phyloP scores from a whole-genome alignment of 30 jellyfish, hydroid and myxozoan genomes.

The Catostylus mosaicus region DNA sequence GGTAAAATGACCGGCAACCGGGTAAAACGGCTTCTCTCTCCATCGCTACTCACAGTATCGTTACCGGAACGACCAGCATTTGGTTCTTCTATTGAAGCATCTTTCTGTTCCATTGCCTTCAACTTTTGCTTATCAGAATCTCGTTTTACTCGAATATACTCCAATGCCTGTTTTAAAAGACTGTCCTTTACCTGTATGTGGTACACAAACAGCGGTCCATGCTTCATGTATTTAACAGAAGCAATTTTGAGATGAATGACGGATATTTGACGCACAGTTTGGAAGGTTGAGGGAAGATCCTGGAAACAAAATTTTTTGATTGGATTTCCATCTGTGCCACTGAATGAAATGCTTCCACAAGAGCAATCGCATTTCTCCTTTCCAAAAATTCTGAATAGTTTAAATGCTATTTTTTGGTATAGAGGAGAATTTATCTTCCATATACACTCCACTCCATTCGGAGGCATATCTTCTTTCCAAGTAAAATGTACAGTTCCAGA shows the following conservation, averaged over 20 bases:
- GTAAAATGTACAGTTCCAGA: not conserved
- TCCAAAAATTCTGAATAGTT: not conserved
- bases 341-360: constrained; percentile 17
- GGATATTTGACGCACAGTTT: not conserved
- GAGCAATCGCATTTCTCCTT: constrained; percentile 37
- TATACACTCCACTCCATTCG: constrained; percentile 4
- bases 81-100: not conserved
- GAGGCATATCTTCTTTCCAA: not conserved
- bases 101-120: not conserved
- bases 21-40: constrained; percentile 11
- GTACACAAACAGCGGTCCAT: not conserved
- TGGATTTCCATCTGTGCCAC: not conserved
- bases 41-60: constrained; percentile 25
- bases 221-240: not conserved
- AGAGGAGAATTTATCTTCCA: constrained; percentile 15
- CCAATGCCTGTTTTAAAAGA: not conserved
- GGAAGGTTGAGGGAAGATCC: constrained; percentile 22
- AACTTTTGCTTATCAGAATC: not conserved
- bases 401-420: not conserved
- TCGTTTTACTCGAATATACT: not conserved
- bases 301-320: constrained; percentile 6
- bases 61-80: not conserved
- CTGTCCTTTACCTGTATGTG: not conserved
- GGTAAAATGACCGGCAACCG: constrained; percentile 60
- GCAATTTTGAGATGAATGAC: not conserved